Conservation (phyloP, 2,113 vertebrate species). For the Cynopterus brachyotis region DNA sequence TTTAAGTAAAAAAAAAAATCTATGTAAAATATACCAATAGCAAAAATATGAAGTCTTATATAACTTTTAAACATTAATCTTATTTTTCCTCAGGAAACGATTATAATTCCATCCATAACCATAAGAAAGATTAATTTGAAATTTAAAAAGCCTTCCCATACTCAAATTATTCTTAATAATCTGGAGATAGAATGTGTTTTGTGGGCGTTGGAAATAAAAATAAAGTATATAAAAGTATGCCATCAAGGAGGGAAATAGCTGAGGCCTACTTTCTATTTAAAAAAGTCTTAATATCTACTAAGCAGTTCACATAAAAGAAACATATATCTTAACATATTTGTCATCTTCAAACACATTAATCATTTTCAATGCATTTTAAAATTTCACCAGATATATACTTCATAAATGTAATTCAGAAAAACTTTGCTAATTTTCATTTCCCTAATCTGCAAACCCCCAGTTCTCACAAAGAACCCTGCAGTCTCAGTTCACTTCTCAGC, state of each 20-base stretch:
- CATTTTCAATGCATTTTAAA: slow-evolving; percentile 51
- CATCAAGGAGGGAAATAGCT: slow-evolving; percentile 38
- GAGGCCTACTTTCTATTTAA: slow-evolving; percentile 2
- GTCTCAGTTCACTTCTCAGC: slow-evolving; percentile 59
- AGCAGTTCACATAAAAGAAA: slow-evolving; percentile 47
- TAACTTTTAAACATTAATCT: slow-evolving; percentile 78
- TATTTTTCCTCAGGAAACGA: slow-evolving; percentile 79
- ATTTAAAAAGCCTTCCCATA: slow-evolving; percentile 58
- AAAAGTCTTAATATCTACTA: slow-evolving; percentile 51
- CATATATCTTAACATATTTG: slow-evolving; percentile 34
- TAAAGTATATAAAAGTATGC: slow-evolving; percentile 51
- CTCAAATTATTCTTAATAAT: slow-evolving; percentile 74
- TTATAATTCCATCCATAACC: slow-evolving; percentile 74
- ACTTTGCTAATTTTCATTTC: slow-evolving; percentile 66
- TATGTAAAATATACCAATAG: slow-evolving; percentile 71
- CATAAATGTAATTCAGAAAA: slow-evolving; percentile 68
- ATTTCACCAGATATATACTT: slow-evolving; percentile 41
- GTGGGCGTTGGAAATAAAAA: slow-evolving; percentile 63
- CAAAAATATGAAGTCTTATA: slow-evolving; percentile 70
- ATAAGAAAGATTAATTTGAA: slow-evolving; percentile 75
- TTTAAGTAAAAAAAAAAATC: slow-evolving; percentile 64
- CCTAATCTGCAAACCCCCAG: slow-evolving; percentile 68
- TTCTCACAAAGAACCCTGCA: slow-evolving; percentile 58
- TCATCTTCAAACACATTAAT: slow-evolving; percentile 61
- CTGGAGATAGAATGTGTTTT: slow-evolving; percentile 63